phyloP scores from a whole-genome alignment of 1,140 invertebrate species.

The Atta colombica region DNA sequence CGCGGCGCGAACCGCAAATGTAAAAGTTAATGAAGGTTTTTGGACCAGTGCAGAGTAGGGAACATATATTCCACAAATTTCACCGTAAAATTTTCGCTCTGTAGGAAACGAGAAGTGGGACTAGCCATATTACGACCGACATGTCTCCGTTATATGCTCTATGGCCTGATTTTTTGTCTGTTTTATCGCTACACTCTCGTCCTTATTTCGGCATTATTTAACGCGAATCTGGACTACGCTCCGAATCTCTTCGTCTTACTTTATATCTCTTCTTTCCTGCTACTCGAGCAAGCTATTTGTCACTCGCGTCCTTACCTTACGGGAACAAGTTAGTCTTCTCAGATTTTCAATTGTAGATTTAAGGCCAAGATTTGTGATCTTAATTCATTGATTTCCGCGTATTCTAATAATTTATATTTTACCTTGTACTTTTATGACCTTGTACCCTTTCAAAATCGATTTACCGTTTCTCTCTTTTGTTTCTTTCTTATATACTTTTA shows the following conservation, averaged over 20 bases:
- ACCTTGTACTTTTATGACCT: not conserved
- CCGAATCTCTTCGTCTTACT: not conserved
- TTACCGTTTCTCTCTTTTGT: not conserved
- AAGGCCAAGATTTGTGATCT: not conserved
- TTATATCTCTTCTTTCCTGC: not conserved
- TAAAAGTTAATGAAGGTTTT: slow-evolving; percentile 51
- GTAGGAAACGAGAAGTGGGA: slow-evolving; percentile 41
- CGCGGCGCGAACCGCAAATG: slow-evolving; percentile 43
- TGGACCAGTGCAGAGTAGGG: not conserved
- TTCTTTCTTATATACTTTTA: not conserved
- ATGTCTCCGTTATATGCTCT: slow-evolving; percentile 53
- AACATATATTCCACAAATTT: slow-evolving; percentile 34
- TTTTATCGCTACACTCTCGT: slow-evolving; percentile 68
- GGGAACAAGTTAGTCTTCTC: slow-evolving; percentile 2
- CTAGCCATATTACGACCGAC: slow-evolving; percentile 68
- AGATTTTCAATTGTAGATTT: slow-evolving; percentile 51
- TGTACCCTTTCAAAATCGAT: not conserved
- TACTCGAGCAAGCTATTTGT: slow-evolving; percentile 37
- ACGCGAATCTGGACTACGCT: not conserved
- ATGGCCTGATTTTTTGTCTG: slow-evolving; percentile 47
- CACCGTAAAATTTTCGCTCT: slow-evolving; percentile 47
- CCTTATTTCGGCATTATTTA: slow-evolving; percentile 75
- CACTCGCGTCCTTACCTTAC: slow-evolving; percentile 27
- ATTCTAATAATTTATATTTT: slow-evolving; percentile 31
- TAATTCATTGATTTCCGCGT: slow-evolving; percentile 5